Evolutionary conservation across 64 coral and sea anemone genomes (phyloP).

Genomic region (Astreopora myriophthalma): DNA sequence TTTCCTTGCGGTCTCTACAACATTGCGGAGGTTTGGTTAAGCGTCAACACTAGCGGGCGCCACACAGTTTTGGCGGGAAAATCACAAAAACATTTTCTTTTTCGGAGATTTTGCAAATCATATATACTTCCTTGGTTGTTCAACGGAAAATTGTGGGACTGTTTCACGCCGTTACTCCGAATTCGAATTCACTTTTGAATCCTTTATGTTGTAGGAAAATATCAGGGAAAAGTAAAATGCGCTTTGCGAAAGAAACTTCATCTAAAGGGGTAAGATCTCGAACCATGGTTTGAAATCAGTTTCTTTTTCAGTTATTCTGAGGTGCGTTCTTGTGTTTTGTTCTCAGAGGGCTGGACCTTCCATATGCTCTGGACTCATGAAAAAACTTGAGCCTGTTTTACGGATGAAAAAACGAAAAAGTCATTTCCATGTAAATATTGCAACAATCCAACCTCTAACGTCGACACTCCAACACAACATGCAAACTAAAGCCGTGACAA

Average conservation of each 20-base stretch:
- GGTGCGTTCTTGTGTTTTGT: neutral
- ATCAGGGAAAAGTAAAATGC: neutral
- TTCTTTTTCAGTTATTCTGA: neutral
- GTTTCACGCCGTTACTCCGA: neutral
- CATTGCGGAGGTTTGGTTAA: neutral
- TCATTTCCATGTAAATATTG: neutral
- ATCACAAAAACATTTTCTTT: neutral
- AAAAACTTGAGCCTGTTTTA: constrained; percentile 24
- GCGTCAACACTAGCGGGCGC: neutral
- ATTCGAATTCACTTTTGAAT: neutral
- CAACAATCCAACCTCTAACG: neutral
- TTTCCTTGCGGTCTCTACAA: neutral
- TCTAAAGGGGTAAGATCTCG: neutral
- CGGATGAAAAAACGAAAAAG: neutral
- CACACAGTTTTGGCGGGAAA: neutral
- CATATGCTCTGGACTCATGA: constrained; percentile 22
- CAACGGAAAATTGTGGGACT: neutral
- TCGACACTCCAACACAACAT: neutral
- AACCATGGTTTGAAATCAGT: neutral
- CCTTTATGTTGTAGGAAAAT: neutral
- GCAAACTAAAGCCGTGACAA: neutral
- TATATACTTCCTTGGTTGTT: too few relatives aligned
- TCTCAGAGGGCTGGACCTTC: constrained; percentile 5
- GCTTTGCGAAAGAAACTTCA: neutral
- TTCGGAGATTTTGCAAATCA: too few relatives aligned